Evolutionary conservation across 2,113 vertebrate genomes (phyloP).

Genomic region (Chloropsis cyanopogon): DNA sequence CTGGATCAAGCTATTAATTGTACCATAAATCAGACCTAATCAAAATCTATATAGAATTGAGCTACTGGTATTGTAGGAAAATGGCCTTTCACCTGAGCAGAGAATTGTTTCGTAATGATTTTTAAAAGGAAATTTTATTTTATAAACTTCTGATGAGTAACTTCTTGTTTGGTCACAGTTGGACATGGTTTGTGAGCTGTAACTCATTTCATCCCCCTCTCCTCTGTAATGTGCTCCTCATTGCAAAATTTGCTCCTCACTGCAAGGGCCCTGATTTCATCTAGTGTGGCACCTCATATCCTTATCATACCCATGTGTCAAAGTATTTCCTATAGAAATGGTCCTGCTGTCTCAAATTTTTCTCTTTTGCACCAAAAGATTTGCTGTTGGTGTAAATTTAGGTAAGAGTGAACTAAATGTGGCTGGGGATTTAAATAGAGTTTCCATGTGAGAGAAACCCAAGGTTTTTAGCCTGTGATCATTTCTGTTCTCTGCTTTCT

Average conservation of each 20-base stretch:
- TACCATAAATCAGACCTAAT: slow-evolving; percentile 1
- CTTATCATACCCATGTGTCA: neutral
- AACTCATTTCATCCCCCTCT: neutral
- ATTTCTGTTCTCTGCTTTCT: neutral
- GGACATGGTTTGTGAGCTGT: neutral
- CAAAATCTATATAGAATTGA: neutral
- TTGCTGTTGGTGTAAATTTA: neutral
- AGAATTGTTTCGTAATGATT: neutral
- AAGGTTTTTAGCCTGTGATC: neutral
- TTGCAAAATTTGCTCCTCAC: neutral
- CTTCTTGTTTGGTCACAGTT: neutral
- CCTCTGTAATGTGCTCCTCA: neutral
- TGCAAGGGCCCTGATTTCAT: neutral
- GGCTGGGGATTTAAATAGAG: neutral
- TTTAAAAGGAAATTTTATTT: neutral
- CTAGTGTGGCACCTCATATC: neutral
- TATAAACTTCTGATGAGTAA: neutral
- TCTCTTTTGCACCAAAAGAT: neutral
- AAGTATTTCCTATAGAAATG: neutral
- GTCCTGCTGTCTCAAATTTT: neutral
- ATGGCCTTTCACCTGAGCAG: neutral
- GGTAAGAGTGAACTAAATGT: neutral
- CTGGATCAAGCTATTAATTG: neutral
- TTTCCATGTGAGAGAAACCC: neutral
- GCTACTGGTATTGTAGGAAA: neutral